These are phyloP conservation scores for Clarias platycephalus DNA, from an alignment of 2,797 vertebrate genomes.

Conservation along the genomic window DNA sequence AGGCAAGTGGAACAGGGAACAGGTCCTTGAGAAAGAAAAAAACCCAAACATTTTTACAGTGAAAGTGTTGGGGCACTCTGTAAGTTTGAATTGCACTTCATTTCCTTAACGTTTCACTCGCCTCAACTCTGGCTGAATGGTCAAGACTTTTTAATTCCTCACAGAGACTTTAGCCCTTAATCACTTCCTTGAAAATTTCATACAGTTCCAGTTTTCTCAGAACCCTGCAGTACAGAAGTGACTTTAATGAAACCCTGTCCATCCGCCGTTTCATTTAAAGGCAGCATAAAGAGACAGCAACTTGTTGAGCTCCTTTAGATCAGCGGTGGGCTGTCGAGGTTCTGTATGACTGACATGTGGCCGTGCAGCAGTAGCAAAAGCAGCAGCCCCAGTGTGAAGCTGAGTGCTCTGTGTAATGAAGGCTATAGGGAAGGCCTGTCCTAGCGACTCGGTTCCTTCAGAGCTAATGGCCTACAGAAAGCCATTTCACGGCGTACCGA, in stretches of 20 bases:
- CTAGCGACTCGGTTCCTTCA: constrained; percentile 47
- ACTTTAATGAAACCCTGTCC: constrained; percentile 1
- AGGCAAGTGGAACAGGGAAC: background rate
- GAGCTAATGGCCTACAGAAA: constrained; percentile 63
- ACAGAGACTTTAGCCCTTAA: background rate
- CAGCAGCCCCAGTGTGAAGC: constrained; percentile 31
- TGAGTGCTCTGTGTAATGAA: constrained; percentile 40
- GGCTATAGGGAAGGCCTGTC: constrained; percentile 48
- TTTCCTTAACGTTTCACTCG: background rate
- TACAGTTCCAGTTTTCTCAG: background rate
- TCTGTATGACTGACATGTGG: constrained; percentile 37
- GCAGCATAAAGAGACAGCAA: background rate
- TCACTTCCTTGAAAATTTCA: background rate
- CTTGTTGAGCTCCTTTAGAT: constrained; percentile 8
- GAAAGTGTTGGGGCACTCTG: background rate
- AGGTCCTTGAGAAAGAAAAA: background rate
- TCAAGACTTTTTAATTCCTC: background rate
- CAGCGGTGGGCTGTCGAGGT: background rate
- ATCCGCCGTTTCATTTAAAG: background rate
- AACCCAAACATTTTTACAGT: background rate
- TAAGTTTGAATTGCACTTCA: background rate
- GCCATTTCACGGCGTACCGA: constrained; percentile 62
- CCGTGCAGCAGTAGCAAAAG: background rate
- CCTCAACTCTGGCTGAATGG: background rate
- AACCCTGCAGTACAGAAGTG: background rate